Percentiles rank a stretch among this genome's conserved stretches.
phyloP scores from a whole-genome alignment of 2,113 vertebrate genomes.

The Eretmochelys imbricata region DNA sequence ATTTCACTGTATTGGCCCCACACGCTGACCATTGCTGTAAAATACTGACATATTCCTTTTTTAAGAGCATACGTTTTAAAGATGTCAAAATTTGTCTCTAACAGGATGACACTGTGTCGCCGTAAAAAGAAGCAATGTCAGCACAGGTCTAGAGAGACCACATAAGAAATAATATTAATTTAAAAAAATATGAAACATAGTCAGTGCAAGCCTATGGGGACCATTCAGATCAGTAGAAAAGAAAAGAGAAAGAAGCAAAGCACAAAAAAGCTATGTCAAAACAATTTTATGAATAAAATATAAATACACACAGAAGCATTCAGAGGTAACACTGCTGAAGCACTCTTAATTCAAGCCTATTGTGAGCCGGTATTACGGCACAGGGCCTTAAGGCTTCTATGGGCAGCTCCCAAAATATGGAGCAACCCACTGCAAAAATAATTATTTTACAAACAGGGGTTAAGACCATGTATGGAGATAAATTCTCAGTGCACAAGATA shows the following conservation, averaged over 20 bases:
- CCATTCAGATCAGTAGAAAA: background rate
- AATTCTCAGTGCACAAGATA: background rate
- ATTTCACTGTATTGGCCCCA: conserved; percentile 16
- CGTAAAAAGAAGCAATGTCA: background rate
- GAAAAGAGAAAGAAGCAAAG: background rate
- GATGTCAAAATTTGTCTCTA: conserved; percentile 12
- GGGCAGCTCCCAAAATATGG: background rate
- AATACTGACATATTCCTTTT: background rate
- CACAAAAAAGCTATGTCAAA: background rate
- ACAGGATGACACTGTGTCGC: conserved; percentile 9
- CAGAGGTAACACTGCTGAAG: background rate
- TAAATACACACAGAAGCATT: background rate
- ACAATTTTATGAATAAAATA: background rate
- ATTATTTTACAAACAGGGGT: background rate
- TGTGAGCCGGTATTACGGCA: background rate
- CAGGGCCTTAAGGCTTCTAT: background rate
- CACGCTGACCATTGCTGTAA: background rate
- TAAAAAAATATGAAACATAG: background rate
- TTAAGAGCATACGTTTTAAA: background rate
- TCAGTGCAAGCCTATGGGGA: background rate
- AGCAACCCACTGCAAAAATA: background rate
- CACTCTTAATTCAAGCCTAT: background rate
- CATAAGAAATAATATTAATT: conserved; percentile 16
- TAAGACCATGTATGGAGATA: background rate
- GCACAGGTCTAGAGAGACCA: background rate